Conservation (phyloP, 2,797 vertebrate genomes). For the Gallinago solitaria region DNA sequence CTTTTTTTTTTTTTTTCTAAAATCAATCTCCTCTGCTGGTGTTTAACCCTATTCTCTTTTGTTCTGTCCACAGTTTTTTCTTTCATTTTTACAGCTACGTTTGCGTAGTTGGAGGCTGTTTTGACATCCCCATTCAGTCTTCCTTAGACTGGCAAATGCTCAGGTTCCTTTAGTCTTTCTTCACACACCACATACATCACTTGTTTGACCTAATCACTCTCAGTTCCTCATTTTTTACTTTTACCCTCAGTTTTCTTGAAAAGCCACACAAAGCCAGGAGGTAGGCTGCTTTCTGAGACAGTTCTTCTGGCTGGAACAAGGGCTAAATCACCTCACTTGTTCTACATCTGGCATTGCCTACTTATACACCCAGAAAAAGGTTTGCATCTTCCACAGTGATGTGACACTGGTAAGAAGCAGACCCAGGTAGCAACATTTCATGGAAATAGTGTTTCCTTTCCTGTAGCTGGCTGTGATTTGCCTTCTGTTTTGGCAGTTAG, state of each 20-base stretch:
- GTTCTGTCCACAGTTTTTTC: background rate
- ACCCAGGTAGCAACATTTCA: background rate
- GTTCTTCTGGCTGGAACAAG: background rate
- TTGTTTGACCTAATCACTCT: background rate
- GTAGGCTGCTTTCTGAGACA: background rate
- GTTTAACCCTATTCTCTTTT: background rate
- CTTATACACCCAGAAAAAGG: background rate
- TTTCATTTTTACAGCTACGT: background rate
- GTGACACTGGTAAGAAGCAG: background rate
- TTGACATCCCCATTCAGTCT: background rate
- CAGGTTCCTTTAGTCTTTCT: background rate
- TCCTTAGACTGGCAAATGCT: background rate
- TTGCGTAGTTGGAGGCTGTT: background rate
- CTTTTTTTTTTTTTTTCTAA: background rate
- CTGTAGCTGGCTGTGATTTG: background rate
- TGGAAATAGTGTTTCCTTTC: background rate
- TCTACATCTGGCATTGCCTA: background rate
- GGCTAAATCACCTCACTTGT: background rate
- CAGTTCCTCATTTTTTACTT: background rate
- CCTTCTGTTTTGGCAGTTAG: background rate
- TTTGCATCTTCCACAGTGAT: background rate
- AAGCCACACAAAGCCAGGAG: background rate
- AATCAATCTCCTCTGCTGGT: background rate
- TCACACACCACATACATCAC: background rate
- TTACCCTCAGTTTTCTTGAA: background rate